Conservation (phyloP, 2,113 vertebrate species). For the Sylvia atricapilla region DNA sequence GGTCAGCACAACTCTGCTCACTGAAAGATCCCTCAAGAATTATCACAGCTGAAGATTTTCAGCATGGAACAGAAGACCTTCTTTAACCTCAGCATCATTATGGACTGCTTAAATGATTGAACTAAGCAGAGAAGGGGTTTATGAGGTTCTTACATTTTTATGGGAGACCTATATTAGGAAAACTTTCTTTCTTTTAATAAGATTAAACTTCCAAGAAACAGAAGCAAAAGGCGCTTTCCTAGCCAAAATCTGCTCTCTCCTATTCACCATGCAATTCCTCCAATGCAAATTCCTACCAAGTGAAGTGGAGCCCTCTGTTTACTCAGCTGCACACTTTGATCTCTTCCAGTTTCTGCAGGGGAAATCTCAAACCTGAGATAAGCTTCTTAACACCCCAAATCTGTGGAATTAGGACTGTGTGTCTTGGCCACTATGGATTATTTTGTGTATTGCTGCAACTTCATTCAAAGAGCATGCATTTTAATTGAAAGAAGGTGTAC, state of each 20-base stretch:
- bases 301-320: background rate
- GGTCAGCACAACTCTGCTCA: background rate
- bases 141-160: background rate
- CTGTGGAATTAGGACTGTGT: background rate
- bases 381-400: background rate
- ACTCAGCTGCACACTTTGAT: background rate
- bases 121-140: background rate
- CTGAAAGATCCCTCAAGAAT: slow-evolving; percentile 17
- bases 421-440: background rate
- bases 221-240: background rate
- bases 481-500: background rate
- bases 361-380: background rate
- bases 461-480: background rate
- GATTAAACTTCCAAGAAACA: background rate
- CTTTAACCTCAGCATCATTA: background rate
- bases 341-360: background rate
- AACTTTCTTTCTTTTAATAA: background rate
- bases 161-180: background rate
- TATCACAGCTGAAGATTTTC: background rate
- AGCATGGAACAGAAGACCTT: background rate
- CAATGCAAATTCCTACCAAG: background rate
- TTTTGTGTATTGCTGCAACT: background rate
- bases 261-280: background rate
- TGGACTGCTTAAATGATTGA: background rate
- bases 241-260: background rate